Evolutionary conservation across 2,888 invertebrate genomes (phyloP), one percentile per base, ranked within the genome.

Genomic region (Palloptera scutellata): DNA sequence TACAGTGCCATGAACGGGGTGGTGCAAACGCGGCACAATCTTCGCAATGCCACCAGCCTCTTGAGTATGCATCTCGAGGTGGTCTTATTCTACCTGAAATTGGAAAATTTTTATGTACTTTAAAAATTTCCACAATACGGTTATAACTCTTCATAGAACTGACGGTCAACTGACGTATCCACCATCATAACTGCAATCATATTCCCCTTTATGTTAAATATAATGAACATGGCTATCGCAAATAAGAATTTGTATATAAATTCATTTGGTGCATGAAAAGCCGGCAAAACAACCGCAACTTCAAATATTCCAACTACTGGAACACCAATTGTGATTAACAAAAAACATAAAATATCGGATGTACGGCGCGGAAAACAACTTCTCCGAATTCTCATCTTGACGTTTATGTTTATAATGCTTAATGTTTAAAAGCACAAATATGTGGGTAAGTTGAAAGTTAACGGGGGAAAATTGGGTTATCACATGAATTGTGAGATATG

Each of bases 1-100:
- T 87, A 81, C 98, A 98, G 81, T 98, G 98, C 90, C 95, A 96
- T 1, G 97, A 91, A 61, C 97, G 88, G 1, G 96, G 95, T 1
- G 94, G 94, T 2, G 89, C 87, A 6, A 89, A 68, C 55, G 88
- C 86, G 79, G 93, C 91, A 66, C 98, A 98, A 0, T 86, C 85
- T 1, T 88, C 79, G 85, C 98, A 98, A 71, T 92, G 88, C 66
- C 88, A 88, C 94, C 95, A 97, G 5, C 69, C 71, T 1, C 55
- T 1, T 0, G 53, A 15, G 11, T 64, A 48, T 12, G 72, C 60
- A 59, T 73, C 19, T 9, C 45, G 11, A 9, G 78, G 78, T 0
- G 85, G 72, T 42, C 59, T 61, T 5, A 70, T 66, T 43, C 71
- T 57, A 64, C 72, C 77, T 77, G 64, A 20, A 75, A 74, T 59